These are phyloP conservation scores for Grus americana DNA, from an alignment of 2,113 vertebrate genomes.

Conservation along the genomic window DNA sequence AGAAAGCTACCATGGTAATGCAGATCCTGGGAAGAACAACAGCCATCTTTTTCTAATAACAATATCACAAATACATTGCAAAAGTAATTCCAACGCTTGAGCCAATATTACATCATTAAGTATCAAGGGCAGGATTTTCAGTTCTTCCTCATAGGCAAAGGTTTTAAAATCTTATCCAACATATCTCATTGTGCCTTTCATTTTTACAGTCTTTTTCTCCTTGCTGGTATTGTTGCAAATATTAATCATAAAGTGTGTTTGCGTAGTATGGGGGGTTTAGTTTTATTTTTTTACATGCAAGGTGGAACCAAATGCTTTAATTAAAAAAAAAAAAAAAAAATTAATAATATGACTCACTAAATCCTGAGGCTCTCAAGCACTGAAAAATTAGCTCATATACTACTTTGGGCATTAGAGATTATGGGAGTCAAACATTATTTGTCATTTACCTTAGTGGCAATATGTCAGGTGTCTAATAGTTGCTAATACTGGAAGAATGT, in stretches of 20 bases:
- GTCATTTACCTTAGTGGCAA: not conserved
- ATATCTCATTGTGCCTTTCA: not conserved
- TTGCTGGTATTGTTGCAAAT: not conserved
- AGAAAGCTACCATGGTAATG: not conserved
- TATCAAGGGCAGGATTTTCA: not conserved
- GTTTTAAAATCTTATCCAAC: not conserved
- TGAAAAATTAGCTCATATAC: not conserved
- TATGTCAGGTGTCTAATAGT: not conserved
- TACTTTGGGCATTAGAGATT: not conserved
- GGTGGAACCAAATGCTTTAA: not conserved
- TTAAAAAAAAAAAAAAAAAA: not conserved
- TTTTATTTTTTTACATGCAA: not conserved
- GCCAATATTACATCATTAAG: not conserved
- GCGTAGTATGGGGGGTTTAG: not conserved
- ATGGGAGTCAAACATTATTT: not conserved
- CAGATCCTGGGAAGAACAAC: not conserved
- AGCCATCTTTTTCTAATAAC: not conserved
- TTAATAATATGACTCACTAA: not conserved
- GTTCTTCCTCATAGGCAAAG: not conserved
- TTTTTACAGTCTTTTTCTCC: not conserved
- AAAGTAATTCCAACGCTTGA: not conserved
- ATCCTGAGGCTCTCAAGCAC: not conserved
- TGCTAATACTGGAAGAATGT: not conserved
- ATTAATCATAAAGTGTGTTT: not conserved
- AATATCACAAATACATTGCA: not conserved